These are phyloP conservation scores for Rhinoraja longicauda DNA, from an alignment of 2,797 vertebrate species.

Conservation along the genomic window DNA sequence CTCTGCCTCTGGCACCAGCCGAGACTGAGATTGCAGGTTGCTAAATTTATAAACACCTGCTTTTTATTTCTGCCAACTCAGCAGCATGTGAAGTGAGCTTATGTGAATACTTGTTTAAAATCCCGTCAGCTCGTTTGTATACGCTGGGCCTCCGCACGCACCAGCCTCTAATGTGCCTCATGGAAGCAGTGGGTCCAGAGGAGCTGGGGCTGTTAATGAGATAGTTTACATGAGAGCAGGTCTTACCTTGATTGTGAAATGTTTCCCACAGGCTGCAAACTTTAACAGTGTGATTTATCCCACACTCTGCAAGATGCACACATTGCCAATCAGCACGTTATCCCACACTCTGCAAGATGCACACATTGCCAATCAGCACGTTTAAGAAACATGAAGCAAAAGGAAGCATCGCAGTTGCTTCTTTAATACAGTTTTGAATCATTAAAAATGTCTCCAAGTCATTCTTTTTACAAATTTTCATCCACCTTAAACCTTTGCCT, in stretches of 20 bases:
- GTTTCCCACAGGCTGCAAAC: neutral
- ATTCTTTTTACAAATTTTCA: no score
- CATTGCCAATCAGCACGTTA: neutral
- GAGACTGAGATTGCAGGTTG: neutral
- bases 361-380: no score
- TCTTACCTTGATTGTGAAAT: neutral
- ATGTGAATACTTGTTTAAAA: conserved; percentile 17
- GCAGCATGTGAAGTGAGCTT: neutral
- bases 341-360: no score
- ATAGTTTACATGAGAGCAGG: conserved; percentile 13
- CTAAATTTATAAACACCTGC: conserved; percentile 15
- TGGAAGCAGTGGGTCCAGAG: neutral
- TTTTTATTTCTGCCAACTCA: conserved; percentile 15
- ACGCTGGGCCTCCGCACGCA: neutral
- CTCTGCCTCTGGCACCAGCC: neutral
- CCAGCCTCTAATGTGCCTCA: neutral
- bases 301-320: neutral
- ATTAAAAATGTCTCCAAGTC: neutral
- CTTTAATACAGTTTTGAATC: neutral
- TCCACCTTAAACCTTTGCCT: no score
- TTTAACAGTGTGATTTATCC: conserved; percentile 26
- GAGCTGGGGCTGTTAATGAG: conserved; percentile 17
- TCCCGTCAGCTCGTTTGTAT: conserved; percentile 8
- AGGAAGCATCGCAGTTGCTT: neutral
- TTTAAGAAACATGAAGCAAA: conserved; percentile 1